phyloP scores from a whole-genome alignment of 2,113 vertebrate genomes.

The Ceyx cyanopectus region DNA sequence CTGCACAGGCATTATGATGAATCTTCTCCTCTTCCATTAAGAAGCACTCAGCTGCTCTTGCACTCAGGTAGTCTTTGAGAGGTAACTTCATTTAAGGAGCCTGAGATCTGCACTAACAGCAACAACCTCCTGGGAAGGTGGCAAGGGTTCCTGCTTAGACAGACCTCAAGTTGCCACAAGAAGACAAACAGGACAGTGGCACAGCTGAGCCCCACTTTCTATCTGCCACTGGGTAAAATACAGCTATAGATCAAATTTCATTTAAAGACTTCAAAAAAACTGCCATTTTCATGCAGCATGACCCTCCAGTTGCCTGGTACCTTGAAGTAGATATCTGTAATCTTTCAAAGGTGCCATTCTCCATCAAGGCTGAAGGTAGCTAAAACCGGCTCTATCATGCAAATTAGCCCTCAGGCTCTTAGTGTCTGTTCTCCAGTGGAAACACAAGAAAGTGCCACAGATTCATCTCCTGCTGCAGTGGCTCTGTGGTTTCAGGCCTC shows the following conservation, averaged over 20 bases:
- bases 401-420: background rate
- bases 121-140: background rate
- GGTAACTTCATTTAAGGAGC: background rate
- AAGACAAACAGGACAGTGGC: background rate
- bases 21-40: background rate
- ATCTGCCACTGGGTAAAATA: background rate
- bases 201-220: background rate
- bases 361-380: background rate
- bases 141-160: background rate
- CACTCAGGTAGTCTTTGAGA: conserved; percentile 3
- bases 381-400: background rate
- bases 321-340: background rate
- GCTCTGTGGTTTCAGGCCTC: background rate
- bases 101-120: background rate
- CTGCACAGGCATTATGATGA: background rate
- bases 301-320: background rate
- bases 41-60: background rate
- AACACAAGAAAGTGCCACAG: background rate
- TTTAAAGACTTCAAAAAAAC: background rate
- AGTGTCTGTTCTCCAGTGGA: background rate
- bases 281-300: background rate
- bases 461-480: background rate
- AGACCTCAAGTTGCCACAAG: background rate
- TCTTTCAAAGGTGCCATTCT: background rate
- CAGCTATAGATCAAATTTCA: background rate